A percentile compares a stretch with the other conserved stretches of the same genome.
Evolutionary conservation across 1,140 invertebrate genomes (phyloP).

Genomic region (Lanistes nyassanus): DNA sequence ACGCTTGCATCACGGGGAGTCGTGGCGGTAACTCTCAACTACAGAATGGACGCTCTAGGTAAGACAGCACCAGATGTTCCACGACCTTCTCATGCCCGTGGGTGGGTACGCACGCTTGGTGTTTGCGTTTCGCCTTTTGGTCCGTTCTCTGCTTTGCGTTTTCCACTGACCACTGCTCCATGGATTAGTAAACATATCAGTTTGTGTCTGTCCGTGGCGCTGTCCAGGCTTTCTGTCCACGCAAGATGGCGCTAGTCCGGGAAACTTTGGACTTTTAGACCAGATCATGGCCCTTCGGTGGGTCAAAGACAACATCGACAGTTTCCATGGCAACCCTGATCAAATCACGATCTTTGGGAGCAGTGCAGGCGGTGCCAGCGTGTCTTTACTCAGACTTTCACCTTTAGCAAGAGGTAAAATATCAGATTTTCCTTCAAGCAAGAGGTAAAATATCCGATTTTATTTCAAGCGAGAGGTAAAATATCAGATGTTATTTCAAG

Average conservation of each 20-base stretch:
- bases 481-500: no score
- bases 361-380: slow-evolving; percentile 30
- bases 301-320: slow-evolving; percentile 31
- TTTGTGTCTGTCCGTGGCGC: no score
- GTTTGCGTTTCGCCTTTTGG: no score
- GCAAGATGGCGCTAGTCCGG: slow-evolving; percentile 23
- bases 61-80: background rate
- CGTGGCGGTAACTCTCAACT: slow-evolving; percentile 93
- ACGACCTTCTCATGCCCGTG: no score
- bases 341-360: slow-evolving; percentile 33
- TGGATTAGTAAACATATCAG: no score
- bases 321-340: slow-evolving; percentile 33
- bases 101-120: no score
- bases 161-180: no score
- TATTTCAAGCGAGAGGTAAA: no score
- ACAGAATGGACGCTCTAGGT: slow-evolving; percentile 80
- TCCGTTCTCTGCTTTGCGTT: no score
- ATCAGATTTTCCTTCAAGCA: no score
- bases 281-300: slow-evolving; percentile 35
- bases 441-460: no score
- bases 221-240: slow-evolving; percentile 33
- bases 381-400: slow-evolving; percentile 1
- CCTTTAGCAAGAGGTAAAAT: no score
- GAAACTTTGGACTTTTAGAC: slow-evolving; percentile 43
- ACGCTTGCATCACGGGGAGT: slow-evolving; percentile 81